These are phyloP conservation scores for Rhinoderma darwinii DNA, from an alignment of 2,113 vertebrate species.

Conservation along the genomic window DNA sequence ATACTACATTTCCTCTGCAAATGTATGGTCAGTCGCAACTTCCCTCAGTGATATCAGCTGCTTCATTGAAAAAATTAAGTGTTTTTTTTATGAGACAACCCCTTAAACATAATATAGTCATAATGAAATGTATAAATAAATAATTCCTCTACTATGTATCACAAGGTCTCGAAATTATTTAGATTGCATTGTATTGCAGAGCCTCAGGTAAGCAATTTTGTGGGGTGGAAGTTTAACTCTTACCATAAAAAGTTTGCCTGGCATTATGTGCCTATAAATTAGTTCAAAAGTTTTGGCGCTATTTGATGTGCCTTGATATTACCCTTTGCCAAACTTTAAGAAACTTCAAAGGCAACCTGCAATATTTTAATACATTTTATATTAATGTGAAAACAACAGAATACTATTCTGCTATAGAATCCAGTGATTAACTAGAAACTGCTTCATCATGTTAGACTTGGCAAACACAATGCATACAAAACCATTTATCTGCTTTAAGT, in stretches of 20 bases:
- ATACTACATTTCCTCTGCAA: too few relatives aligned
- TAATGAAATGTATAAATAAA: neutral
- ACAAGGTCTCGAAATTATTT: neutral
- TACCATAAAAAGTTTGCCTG: neutral
- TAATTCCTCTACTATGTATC: neutral
- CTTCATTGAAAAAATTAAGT: too few relatives aligned
- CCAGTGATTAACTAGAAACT: constrained; percentile 13
- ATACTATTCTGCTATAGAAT: constrained; percentile 1
- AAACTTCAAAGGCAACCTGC: constrained; percentile 24
- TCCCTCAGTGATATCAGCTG: neutral
- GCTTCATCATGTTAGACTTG: constrained; percentile 27
- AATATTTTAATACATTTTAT: constrained; percentile 3
- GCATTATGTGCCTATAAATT: neutral
- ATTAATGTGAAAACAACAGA: constrained; percentile 15
- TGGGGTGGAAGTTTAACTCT: neutral
- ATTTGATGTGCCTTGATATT: neutral
- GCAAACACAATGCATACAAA: constrained; percentile 4
- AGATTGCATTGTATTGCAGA: neutral
- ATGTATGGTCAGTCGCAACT: neutral
- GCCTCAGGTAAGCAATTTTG: neutral
- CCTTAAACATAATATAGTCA: neutral
- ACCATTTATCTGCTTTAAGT: constrained; percentile 6
- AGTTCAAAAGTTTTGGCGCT: neutral
- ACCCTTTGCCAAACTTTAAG: neutral
- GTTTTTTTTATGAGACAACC: too few relatives aligned